phyloP scores from a whole-genome alignment of 2,113 vertebrate genomes.

The Perca fluviatilis region DNA sequence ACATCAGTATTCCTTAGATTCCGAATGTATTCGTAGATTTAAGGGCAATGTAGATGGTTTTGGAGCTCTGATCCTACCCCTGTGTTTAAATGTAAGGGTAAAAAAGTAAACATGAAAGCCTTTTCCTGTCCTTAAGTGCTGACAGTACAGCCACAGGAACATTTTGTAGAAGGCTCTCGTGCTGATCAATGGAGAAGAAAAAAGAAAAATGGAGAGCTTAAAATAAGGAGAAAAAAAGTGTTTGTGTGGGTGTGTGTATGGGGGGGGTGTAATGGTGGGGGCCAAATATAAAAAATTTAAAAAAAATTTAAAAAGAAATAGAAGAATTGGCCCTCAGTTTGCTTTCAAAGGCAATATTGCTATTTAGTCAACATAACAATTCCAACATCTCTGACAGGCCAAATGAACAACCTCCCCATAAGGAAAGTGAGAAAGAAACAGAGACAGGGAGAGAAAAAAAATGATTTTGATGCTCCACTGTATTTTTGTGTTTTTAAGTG shows the following conservation, averaged over 20 bases:
- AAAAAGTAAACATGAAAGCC: conserved; percentile 19
- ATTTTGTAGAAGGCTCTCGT: neutral
- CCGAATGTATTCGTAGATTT: neutral
- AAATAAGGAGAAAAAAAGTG: neutral
- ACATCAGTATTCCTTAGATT: conserved; percentile 2
- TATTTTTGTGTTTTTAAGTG: neutral
- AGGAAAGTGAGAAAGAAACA: too few relatives aligned
- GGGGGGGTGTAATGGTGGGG: neutral
- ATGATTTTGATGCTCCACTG: too few relatives aligned
- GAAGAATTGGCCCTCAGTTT: conserved; percentile 8
- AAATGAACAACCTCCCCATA: too few relatives aligned
- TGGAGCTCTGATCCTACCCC: neutral
- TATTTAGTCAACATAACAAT: too few relatives aligned
- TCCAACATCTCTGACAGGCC: too few relatives aligned
- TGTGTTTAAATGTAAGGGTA: conserved; percentile 23
- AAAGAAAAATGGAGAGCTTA: neutral
- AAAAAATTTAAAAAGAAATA: neutral
- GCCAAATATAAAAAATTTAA: neutral
- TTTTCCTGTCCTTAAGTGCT: conserved; percentile 24
- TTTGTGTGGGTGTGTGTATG: conserved; percentile 7
- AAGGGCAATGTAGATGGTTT: conserved; percentile 5
- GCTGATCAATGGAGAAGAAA: conserved; percentile 15
- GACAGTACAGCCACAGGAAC: conserved; percentile 10
- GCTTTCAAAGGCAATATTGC: too few relatives aligned
- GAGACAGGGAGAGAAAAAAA: too few relatives aligned